phyloP scores from a whole-genome alignment of 1,140 invertebrate species.

The Orchestia grillus region DNA sequence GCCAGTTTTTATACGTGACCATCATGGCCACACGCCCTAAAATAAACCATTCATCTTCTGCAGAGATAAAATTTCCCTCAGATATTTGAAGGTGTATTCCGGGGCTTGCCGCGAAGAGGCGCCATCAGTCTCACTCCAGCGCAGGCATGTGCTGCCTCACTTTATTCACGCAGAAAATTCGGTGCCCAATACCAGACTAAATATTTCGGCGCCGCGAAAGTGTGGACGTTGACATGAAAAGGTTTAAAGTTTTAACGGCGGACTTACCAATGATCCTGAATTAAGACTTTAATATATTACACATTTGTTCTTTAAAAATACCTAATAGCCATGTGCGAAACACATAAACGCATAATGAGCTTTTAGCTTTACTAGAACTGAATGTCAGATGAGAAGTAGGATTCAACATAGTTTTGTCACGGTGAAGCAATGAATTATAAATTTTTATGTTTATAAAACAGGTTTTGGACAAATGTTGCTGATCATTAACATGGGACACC shows the following conservation, averaged over 20 bases:
- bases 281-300: too few species aligned
- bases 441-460: too few species aligned
- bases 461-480: too few species aligned
- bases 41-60: slow-evolving; percentile 32
- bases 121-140: slow-evolving; percentile 2
- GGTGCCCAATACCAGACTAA: background rate
- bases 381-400: too few species aligned
- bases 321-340: too few species aligned
- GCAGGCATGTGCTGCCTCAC: background rate
- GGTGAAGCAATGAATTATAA: too few species aligned
- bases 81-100: background rate
- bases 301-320: too few species aligned
- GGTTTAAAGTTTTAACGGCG: background rate
- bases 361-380: too few species aligned
- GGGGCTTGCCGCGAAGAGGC: background rate
- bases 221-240: background rate
- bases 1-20: background rate
- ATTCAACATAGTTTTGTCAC: too few species aligned
- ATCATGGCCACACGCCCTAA: slow-evolving; percentile 13
- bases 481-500: too few species aligned
- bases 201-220: background rate
- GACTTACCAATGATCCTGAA: background rate
- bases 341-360: too few species aligned
- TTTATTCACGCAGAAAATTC: background rate
- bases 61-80: slow-evolving; percentile 40